These are phyloP conservation scores for Pteronura brasiliensis DNA, from an alignment of 2,113 vertebrate species.

Conservation along the genomic window DNA sequence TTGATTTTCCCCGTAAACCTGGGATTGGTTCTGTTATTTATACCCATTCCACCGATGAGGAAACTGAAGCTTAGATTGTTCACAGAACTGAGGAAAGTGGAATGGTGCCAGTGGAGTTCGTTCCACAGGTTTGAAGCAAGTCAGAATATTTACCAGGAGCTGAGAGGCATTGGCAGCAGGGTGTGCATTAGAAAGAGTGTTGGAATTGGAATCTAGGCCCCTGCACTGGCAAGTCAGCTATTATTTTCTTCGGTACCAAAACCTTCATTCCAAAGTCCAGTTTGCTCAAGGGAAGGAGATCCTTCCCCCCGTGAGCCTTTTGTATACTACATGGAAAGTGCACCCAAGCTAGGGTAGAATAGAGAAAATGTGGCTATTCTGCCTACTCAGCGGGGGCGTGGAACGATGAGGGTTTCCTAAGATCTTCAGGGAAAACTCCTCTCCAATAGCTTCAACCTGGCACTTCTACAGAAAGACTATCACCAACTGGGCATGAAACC, in stretches of 20 bases:
- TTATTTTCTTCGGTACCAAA: background rate
- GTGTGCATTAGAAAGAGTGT: background rate
- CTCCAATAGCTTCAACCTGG: background rate
- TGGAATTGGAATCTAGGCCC: background rate
- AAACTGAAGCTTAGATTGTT: background rate
- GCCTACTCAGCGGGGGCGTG: background rate
- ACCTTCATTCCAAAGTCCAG: background rate
- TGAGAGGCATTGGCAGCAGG: background rate
- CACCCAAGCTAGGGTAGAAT: background rate
- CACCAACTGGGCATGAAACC: background rate
- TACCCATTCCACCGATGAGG: conserved; percentile 14
- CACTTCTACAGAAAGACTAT: background rate
- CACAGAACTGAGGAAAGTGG: background rate
- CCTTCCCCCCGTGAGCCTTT: background rate
- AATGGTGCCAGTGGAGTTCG: background rate
- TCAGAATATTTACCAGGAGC: background rate
- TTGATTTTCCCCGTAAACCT: background rate
- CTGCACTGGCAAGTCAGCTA: background rate
- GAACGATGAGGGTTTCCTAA: background rate
- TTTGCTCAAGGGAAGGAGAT: background rate
- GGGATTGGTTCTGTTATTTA: background rate
- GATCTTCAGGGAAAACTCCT: background rate
- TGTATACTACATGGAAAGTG: background rate
- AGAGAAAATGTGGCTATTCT: background rate
- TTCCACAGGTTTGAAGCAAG: background rate